Percentiles rank a stretch among this genome's conserved stretches.
Conservation (phyloP, 2,797 vertebrate species). For the Rhynchonycteris naso region DNA sequence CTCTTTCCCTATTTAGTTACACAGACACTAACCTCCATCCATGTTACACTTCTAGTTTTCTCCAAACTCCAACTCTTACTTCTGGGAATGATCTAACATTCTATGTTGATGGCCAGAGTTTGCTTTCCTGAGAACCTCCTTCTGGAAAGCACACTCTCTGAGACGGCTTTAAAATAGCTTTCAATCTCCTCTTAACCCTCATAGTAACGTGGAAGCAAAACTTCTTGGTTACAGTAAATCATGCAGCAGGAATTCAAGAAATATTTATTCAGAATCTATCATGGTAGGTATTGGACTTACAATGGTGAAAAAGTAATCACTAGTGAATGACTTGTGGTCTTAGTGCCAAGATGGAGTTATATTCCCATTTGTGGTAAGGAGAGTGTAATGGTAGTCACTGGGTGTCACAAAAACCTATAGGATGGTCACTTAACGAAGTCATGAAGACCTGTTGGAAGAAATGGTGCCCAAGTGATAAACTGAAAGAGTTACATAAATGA, state of each 20-base stretch:
- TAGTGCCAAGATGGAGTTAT: background rate
- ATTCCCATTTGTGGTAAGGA: background rate
- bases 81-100: conserved; percentile 46
- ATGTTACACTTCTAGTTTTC: background rate
- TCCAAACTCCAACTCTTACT: background rate
- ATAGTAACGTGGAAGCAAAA: conserved; percentile 17
- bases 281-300: background rate
- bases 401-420: background rate
- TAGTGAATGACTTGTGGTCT: background rate
- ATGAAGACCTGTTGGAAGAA: conserved; percentile 19
- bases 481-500: background rate
- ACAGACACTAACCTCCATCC: conserved; percentile 7
- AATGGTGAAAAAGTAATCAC: background rate
- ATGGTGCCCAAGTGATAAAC: background rate
- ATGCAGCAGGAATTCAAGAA: background rate
- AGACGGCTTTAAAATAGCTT: background rate
- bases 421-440: background rate
- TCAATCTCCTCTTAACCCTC: background rate
- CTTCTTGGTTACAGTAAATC: background rate
- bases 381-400: background rate
- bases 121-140: background rate
- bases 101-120: conserved; percentile 33
- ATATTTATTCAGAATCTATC: background rate
- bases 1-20: conserved; percentile 51
- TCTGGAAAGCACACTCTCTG: background rate